Percentiles rank a stretch among this genome's conserved stretches.
These are phyloP conservation scores for Sebastes matsubarae DNA, from an alignment of 2,797 vertebrate species.

Conservation along the genomic window DNA sequence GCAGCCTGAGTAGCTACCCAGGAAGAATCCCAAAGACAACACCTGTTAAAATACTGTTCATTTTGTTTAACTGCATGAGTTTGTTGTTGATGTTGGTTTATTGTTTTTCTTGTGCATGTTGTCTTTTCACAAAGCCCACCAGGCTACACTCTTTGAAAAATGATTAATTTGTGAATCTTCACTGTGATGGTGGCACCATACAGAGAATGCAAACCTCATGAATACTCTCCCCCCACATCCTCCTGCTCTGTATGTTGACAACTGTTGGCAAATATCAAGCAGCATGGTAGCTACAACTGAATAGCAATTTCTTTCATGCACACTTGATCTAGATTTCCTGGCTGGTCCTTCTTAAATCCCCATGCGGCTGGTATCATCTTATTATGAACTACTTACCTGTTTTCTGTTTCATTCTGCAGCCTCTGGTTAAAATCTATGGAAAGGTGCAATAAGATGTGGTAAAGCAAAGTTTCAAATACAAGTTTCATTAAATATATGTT, in stretches of 20 bases:
- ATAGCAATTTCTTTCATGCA: constrained; percentile 11
- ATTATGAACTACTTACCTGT: neutral
- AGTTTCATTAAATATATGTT: neutral
- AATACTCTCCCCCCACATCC: neutral
- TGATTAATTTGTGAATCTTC: constrained; percentile 30
- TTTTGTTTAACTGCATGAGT: constrained; percentile 4
- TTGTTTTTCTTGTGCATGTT: neutral
- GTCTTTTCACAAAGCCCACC: neutral
- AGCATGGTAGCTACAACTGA: constrained; percentile 21
- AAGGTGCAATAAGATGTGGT: neutral
- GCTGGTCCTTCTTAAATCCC: neutral
- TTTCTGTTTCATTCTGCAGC: neutral
- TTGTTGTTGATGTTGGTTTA: neutral
- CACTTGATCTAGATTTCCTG: constrained; percentile 6
- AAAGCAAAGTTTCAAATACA: neutral
- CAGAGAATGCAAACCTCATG: constrained; percentile 23
- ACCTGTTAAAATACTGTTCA: neutral
- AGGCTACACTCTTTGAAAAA: neutral
- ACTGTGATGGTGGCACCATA: constrained; percentile 15
- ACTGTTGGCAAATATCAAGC: constrained; percentile 43
- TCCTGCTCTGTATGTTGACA: constrained; percentile 13
- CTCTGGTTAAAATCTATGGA: neutral
- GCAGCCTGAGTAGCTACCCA: neutral
- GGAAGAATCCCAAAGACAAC: constrained; percentile 5
- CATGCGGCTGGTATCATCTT: neutral